Evolutionary conservation across 2,113 vertebrate species (phyloP), one percentile per base, ranked within the genome.

Genomic region (Prietella phreatophila): DNA sequence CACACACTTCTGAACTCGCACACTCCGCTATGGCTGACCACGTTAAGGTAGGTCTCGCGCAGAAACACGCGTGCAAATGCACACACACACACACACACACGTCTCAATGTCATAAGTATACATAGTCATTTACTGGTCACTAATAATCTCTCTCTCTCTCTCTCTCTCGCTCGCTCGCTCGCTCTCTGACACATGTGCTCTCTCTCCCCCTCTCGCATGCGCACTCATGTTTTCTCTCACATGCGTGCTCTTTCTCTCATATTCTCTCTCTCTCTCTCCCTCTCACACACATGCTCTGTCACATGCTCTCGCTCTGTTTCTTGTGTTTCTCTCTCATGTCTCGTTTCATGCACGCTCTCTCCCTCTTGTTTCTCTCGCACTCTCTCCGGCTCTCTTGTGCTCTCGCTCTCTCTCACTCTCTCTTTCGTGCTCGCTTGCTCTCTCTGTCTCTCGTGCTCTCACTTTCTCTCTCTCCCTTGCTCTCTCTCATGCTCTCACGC

Each of bases 1-100:
- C 82, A n/a, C 86, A 88, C 67, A 88, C 91, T 88, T 83, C 94
- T 2, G 94, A 95, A 89, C 91, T 94, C 82, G 87, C 84, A 17
- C 75, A 86, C 67, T 42, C 79, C 5, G n/a, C 80, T 67, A 22
- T 71, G 33, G 30, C 82, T 13, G 90, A 89, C 39, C 87, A 86
- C 14, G 6, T 19, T 76, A 88, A 87, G 87, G 89, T 88, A 88
- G 11, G 71, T 55, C 15, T 79, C 47, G 17, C 76, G 7, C 6
- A n/a, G 2, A 55, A 2, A 67, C 65, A 39, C 53, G 42, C 53
- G 0, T 67, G 55, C 27, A 53, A 39, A 42, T 56, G n/a, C 67
- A 36, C 42, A 27, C 10, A 25, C 25, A 11, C 63, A 86, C 75
- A 58, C 55, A 93, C 25, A 84, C 92, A 58, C 65, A 42, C 88